Evolutionary conservation across 2,888 invertebrate genomes (phyloP).

Genomic region (Cabera pusaria): DNA sequence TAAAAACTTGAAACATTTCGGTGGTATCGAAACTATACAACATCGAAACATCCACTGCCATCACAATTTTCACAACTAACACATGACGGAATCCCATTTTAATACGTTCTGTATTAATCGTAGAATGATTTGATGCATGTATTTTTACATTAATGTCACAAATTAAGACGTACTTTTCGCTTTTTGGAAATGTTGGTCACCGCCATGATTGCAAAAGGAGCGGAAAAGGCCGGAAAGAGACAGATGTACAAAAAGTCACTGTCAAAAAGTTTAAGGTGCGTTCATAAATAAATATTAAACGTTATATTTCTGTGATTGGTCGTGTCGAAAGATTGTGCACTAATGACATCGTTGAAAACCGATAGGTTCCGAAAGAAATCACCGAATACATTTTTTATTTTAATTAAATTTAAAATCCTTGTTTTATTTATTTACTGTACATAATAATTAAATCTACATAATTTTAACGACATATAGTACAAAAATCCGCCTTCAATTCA

Average conservation of each 20-base stretch:
- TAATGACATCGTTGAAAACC: too few relatives aligned
- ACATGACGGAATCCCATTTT: constrained; percentile 29
- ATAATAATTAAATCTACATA: too few relatives aligned
- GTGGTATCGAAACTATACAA: constrained; percentile 36
- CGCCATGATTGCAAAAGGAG: constrained; percentile 78
- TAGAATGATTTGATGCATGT: constrained; percentile 29
- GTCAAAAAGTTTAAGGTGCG: too few relatives aligned
- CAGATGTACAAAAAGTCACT: constrained; percentile 32
- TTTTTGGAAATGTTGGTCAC: constrained; percentile 80
- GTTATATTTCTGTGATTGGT: too few relatives aligned
- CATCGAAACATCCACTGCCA: constrained; percentile 64
- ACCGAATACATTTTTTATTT: too few relatives aligned
- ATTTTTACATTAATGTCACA: constrained; percentile 48
- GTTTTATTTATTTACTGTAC: too few relatives aligned
- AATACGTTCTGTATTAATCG: constrained; percentile 22
- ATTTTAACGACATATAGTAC: too few relatives aligned
- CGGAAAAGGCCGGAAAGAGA: constrained; percentile 61
- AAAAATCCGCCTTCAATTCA: too few relatives aligned
- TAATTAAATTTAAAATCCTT: too few relatives aligned
- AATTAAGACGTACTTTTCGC: constrained; percentile 75
- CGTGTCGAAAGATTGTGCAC: too few relatives aligned
- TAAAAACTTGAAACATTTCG: constrained; percentile 35
- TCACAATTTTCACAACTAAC: constrained; percentile 57
- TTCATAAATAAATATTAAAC: too few relatives aligned
- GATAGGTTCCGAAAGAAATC: too few relatives aligned